These are phyloP conservation scores for Arizona elegans DNA, from an alignment of 2,113 vertebrate species.

Conservation along the genomic window DNA sequence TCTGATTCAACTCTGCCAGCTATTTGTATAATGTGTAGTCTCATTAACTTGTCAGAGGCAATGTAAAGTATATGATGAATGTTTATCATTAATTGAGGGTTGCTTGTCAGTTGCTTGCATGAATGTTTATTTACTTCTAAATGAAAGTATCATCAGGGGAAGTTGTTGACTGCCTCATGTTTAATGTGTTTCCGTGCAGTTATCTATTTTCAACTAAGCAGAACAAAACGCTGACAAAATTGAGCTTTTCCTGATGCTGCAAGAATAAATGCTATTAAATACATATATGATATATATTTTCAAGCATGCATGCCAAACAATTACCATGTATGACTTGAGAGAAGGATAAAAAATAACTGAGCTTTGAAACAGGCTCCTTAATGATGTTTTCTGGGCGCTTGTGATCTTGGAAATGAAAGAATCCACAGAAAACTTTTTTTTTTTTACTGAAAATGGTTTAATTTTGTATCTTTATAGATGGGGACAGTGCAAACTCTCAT, in stretches of 20 bases:
- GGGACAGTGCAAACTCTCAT: background rate
- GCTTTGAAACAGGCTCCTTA: constrained; percentile 25
- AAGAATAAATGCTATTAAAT: constrained; percentile 19
- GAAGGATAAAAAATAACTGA: constrained; percentile 29
- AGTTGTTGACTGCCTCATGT: background rate
- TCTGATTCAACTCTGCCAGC: background rate
- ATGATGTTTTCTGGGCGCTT: constrained; percentile 28
- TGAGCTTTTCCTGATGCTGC: background rate
- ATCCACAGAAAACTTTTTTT: constrained; percentile 18
- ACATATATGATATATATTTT: constrained; percentile 14
- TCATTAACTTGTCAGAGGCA: background rate
- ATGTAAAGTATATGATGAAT: background rate
- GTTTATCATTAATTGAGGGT: background rate
- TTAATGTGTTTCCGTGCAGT: constrained; percentile 13
- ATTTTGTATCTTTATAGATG: background rate
- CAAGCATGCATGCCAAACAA: constrained; percentile 13
- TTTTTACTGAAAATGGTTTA: constrained; percentile 2
- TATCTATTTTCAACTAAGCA: constrained; percentile 7
- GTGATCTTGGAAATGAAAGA: constrained; percentile 25
- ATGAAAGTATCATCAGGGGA: constrained; percentile 10
- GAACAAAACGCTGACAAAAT: constrained; percentile 22
- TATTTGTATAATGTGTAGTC: background rate
- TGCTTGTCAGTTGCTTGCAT: constrained; percentile 1
- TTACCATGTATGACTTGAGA: constrained; percentile 22
- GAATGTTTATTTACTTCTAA: constrained; percentile 10